Percentiles rank a stretch among this genome's conserved stretches.
Conservation (phyloP, 2,888 invertebrate genomes). For the Caenorhabditis zanzibari region DNA sequence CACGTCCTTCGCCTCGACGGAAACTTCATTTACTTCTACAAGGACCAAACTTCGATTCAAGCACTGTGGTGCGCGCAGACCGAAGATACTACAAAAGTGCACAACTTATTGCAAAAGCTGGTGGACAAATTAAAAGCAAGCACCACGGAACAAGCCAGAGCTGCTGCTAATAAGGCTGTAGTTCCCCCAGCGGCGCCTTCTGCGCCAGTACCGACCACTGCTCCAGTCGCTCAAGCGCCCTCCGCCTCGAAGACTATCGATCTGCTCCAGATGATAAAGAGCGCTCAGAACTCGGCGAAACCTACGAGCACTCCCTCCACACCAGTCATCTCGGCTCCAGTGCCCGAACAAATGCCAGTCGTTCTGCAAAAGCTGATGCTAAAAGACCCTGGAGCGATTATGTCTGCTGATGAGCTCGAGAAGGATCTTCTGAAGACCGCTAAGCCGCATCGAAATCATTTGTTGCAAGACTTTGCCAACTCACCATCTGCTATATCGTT, state of each 20-base stretch:
- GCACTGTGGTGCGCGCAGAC: conserved; percentile 75
- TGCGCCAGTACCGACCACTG: conserved; percentile 15
- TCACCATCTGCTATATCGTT: conserved; percentile 74
- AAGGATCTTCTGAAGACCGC: conserved; percentile 70
- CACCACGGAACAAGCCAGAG: conserved; percentile 52
- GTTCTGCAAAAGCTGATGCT: conserved; percentile 68
- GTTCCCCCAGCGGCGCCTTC: background rate
- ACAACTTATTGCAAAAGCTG: conserved; percentile 62
- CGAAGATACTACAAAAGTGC: conserved; percentile 66
- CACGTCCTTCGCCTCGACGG: conserved; percentile 70
- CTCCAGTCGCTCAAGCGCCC: background rate
- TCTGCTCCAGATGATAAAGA: conserved; percentile 63
- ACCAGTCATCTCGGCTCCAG: conserved; percentile 5
- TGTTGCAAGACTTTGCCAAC: conserved; percentile 68
- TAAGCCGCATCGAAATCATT: conserved; percentile 58
- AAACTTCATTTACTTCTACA: conserved; percentile 77
- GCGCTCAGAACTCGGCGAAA: conserved; percentile 30
- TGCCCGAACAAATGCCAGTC: conserved; percentile 58
- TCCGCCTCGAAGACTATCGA: conserved; percentile 27
- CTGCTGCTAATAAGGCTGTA: conserved; percentile 1
- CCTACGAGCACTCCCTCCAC: background rate
- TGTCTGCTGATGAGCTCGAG: conserved; percentile 71
- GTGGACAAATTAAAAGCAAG: conserved; percentile 64
- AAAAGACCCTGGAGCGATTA: conserved; percentile 57
- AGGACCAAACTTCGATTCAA: conserved; percentile 71